Conservation (phyloP, 1,140 invertebrate species). For the Gonioctena quinquepunctata region DNA sequence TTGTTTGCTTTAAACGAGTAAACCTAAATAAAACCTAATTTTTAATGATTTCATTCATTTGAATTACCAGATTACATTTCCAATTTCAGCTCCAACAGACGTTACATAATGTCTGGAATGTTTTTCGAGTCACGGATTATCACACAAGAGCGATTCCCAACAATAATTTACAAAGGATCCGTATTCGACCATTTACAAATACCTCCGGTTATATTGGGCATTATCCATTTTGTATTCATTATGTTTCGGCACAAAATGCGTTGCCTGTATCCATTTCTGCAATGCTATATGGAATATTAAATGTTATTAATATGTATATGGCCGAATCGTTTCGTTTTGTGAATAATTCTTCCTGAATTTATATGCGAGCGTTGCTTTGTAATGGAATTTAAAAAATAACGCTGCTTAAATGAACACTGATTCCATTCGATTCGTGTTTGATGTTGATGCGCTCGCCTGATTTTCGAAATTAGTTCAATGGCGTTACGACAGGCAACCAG, state of each 20-base stretch:
- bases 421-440: neutral
- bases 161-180: conserved; percentile 10
- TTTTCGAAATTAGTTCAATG: neutral
- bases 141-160: conserved; percentile 10
- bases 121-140: neutral
- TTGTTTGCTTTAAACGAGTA: too few relatives aligned
- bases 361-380: neutral
- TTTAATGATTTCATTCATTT: too few relatives aligned
- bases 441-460: neutral
- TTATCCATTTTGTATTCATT: conserved; percentile 12
- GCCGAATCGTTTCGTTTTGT: neutral
- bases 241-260: conserved; percentile 8
- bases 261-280: conserved; percentile 5
- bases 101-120: conserved; percentile 6
- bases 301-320: neutral
- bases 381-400: neutral
- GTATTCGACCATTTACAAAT: conserved; percentile 10
- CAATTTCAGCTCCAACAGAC: neutral
- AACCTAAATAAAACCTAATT: too few relatives aligned
- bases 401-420: neutral
- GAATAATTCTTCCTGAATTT: neutral
- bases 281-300: neutral
- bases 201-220: conserved; percentile 14
- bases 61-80: neutral
- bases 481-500: neutral